Base-by-base conservation (phyloP, 2,113 vertebrate genomes). In the Clarias gariepinus region DNA sequence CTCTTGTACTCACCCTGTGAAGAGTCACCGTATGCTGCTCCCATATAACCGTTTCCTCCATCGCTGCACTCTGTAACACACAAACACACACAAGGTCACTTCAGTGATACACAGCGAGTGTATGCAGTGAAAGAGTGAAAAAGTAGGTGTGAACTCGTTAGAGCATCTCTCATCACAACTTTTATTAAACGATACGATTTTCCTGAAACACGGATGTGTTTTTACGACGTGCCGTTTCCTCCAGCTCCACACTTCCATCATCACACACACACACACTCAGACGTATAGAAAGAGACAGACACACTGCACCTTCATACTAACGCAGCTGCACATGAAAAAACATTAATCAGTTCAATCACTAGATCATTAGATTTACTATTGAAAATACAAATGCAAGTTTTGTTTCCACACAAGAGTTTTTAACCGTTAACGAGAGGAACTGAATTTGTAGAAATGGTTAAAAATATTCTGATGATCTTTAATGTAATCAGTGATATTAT, bases 31-130 rank as follows among this genome's bases (percentile, higher is more conserved):
- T 99, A 93, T 99, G 98, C 92, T 99, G 98, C 94, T 99, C 98
- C 98, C 98, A 99, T 95, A 99, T 99, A 86, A 98, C 97, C 0
- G 98, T 99, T 96, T 99, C 98, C 96, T 99, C 98, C 98, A 99
- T 99, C 83, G 96, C 94, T 94, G 97, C 96, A 94, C 94, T 99
- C 98, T 99, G 94, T 55, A 30, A 85, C 25, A 61, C 58, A 84
- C 55, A 73, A 55, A 60, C 68, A 85, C 36, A 64, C 58, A 58
- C 15, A 79, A 23, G 13, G 19, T 63, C 57, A 55, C n/a, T 52
- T 85, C 6, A 68, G 12, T 12, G 15, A 53, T 28, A 28, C 21
- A n/a, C n/a, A 52, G 11, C 5, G 1, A n/a, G 41, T 25, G 21
- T 25, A 12, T 25, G 41, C 2, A 23, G 3, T 47, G 36, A 74